Evolutionary conservation across 1,140 invertebrate species (phyloP).

Genomic region (Branchinecta lynchi): DNA sequence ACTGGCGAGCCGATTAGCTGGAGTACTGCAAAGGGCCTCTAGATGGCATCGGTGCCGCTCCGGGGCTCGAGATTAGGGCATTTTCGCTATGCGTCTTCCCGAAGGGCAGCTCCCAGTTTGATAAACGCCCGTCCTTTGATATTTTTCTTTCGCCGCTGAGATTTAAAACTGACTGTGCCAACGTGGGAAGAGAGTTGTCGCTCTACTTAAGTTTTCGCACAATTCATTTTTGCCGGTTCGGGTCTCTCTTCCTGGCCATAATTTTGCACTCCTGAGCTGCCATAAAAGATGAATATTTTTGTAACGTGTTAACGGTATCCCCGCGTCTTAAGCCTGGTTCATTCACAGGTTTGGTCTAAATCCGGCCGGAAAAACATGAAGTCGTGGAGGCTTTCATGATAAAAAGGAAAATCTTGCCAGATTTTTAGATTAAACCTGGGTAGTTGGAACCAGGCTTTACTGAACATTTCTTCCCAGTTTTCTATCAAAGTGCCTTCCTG

Average conservation of each 20-base stretch:
- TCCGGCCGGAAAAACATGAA: neutral
- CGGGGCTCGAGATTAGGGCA: neutral
- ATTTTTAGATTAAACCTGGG: too few species aligned
- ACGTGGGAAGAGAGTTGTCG: neutral
- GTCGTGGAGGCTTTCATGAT: neutral
- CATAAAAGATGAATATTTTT: neutral
- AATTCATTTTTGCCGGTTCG: neutral
- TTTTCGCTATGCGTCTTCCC: neutral
- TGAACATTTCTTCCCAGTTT: too few species aligned
- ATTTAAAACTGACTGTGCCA: neutral
- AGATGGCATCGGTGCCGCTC: neutral
- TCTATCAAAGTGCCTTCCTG: too few species aligned
- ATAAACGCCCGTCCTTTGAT: neutral
- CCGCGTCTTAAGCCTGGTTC: neutral
- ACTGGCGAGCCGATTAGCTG: neutral
- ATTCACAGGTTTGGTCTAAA: neutral
- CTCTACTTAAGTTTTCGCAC: neutral
- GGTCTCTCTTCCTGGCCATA: constrained; percentile 2
- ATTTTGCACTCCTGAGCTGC: neutral
- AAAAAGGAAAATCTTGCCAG: too few species aligned
- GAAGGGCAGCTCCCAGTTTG: neutral
- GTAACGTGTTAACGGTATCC: neutral
- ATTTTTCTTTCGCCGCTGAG: too few species aligned
- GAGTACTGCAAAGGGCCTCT: neutral
- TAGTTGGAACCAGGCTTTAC: too few species aligned